Evolutionary conservation across 2,113 vertebrate genomes (phyloP).

Genomic region (Pseudorectes ferrugineus): DNA sequence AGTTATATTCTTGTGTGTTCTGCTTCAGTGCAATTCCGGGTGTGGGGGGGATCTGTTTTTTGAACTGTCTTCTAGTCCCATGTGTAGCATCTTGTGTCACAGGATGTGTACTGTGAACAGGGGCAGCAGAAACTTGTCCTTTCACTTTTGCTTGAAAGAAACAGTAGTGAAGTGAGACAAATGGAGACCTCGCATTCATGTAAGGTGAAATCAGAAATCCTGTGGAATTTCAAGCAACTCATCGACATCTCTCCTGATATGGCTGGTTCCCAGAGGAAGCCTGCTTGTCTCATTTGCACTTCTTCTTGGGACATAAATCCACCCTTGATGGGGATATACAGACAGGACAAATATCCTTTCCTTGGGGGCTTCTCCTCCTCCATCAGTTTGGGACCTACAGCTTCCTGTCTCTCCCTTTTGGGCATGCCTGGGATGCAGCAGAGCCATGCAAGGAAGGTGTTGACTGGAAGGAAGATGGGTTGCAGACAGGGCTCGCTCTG

Average conservation of each 20-base stretch:
- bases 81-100: background rate
- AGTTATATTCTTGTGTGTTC: background rate
- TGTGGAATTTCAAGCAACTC: background rate
- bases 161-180: background rate
- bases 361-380: fast-evolving
- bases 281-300: background rate
- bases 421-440: background rate
- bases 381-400: background rate
- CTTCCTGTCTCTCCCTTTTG: background rate
- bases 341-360: background rate
- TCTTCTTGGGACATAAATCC: background rate
- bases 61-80: background rate
- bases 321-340: background rate
- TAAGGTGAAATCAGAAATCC: background rate
- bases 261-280: background rate
- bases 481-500: background rate
- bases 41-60: background rate
- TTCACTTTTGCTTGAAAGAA: background rate
- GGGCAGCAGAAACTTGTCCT: background rate
- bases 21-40: background rate
- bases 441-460: background rate
- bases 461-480: background rate
- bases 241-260: background rate
- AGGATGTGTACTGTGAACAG: background rate
- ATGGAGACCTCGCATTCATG: background rate